These are phyloP conservation scores for Oreochromis grahami DNA, from an alignment of 2,797 vertebrate genomes.

Conservation along the genomic window DNA sequence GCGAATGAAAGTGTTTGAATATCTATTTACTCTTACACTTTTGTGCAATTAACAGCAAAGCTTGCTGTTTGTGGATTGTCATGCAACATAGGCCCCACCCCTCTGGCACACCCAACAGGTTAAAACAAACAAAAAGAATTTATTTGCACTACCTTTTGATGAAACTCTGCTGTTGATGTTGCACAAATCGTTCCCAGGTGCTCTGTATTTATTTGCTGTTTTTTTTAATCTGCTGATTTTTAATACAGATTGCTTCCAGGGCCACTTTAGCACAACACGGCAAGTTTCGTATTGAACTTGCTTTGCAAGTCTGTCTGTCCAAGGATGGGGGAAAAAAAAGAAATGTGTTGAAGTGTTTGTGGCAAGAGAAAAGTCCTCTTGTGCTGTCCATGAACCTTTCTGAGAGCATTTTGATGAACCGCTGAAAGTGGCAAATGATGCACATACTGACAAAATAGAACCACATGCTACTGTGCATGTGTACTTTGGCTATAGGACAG, in stretches of 20 bases:
- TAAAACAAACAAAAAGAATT: constrained; percentile 37
- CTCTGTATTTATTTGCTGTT: background rate
- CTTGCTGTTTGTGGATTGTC: background rate
- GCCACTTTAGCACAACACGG: background rate
- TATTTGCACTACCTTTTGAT: constrained; percentile 7
- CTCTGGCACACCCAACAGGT: constrained; percentile 17
- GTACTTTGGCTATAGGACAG: background rate
- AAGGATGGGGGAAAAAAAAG: background rate
- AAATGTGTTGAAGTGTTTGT: constrained; percentile 26
- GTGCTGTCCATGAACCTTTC: background rate
- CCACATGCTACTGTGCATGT: background rate
- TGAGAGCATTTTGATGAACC: background rate
- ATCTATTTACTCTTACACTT: background rate
- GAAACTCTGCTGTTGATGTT: background rate
- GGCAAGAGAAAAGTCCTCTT: constrained; percentile 16
- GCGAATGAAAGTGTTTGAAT: constrained; percentile 4
- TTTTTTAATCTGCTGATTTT: background rate
- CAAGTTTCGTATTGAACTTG: background rate
- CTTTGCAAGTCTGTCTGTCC: background rate
- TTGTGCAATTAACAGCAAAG: background rate
- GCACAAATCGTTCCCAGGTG: background rate
- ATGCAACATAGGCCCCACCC: constrained; percentile 8
- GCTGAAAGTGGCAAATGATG: background rate
- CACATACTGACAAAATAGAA: background rate
- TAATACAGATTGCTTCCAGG: background rate